These are phyloP conservation scores for Botia kubotai DNA, from an alignment of 2,797 vertebrate genomes.

Conservation along the genomic window DNA sequence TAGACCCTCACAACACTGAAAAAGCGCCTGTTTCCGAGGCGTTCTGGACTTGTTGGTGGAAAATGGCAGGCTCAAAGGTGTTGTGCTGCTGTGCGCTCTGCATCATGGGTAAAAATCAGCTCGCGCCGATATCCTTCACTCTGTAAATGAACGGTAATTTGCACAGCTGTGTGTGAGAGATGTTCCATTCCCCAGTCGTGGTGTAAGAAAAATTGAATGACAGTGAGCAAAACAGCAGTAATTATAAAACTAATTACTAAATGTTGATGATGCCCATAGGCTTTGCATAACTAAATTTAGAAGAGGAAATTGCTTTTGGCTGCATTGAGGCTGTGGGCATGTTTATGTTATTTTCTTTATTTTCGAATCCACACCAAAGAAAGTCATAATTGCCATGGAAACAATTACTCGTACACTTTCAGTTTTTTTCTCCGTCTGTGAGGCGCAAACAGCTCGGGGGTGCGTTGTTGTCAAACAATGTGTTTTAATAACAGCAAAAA, in stretches of 20 bases:
- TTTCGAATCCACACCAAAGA: constrained; percentile 65
- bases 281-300: constrained; percentile 99
- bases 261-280: constrained; percentile 99
- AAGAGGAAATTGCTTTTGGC: constrained; percentile 99
- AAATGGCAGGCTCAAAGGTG: constrained; percentile 56
- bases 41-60: constrained; percentile 44
- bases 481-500: constrained; percentile 69
- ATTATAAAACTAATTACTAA: constrained; percentile 99
- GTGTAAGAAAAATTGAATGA: constrained; percentile 97
- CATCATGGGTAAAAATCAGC: constrained; percentile 54
- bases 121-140: constrained; percentile 77
- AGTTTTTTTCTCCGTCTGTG: constrained; percentile 24
- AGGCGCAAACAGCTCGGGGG: constrained; percentile 72
- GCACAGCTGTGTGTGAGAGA: constrained; percentile 95
- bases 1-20: constrained; percentile 49
- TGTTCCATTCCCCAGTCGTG: constrained; percentile 93
- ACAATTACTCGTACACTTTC: constrained; percentile 75
- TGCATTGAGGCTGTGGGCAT: constrained; percentile 82
- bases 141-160: constrained; percentile 93
- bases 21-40: constrained; percentile 32
- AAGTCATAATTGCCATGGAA: constrained; percentile 79
- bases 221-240: constrained; percentile 95
- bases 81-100: constrained; percentile 28
- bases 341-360: constrained; percentile 68
- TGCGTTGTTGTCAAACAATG: constrained; percentile 70